Evolutionary conservation across 2,797 vertebrate species (phyloP), one percentile per base, ranked within the genome.

Genomic region (Melanotaenia boesemani): DNA sequence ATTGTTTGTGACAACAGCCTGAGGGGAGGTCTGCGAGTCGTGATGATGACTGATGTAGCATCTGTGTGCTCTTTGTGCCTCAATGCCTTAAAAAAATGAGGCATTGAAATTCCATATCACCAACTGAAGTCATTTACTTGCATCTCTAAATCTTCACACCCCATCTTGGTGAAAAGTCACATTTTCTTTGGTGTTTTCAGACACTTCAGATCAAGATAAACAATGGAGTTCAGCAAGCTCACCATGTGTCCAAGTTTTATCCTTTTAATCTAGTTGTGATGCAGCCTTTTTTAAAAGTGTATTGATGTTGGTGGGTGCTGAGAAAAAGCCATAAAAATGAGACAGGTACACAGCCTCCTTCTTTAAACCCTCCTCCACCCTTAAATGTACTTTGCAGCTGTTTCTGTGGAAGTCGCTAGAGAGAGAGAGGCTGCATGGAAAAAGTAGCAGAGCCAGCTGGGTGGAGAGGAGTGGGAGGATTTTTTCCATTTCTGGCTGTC

Each of bases 311-410:
- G 59, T 52, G 55, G 74, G 41, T 12, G 24, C 48, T 36, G 52
- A 64, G 65, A 22, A 77, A 76, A 61, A 74, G 63, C 48, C 54
- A 30, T 71, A 77, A 77, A 86, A 79, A 82, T 80, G 76, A 85
- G 74, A 82, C 89, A 91, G 87, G 88, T 89, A 86, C 76, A 77
- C 76, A 61, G 22, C 59, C 71, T 74, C 54, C 60, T 56, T 67
- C 39, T 69, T 64, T 74, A 48, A 76, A 62, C 61, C 69, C 55
- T 71, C 32, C 55, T 61, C 32, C 37, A 13, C 50, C 57, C 7
- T 30, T 62, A 86, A 89, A 93, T 93, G 89, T 66, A 84, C 82
- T 90, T 80, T 87, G 86, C 92, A 92, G 91, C 91, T 93, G 93
- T 87, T 89, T 85, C 68, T 86, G 71, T 74, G 82, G 85, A 86